Evolutionary conservation across 2,113 vertebrate genomes (phyloP).

Genomic region (Carassius auratus): DNA sequence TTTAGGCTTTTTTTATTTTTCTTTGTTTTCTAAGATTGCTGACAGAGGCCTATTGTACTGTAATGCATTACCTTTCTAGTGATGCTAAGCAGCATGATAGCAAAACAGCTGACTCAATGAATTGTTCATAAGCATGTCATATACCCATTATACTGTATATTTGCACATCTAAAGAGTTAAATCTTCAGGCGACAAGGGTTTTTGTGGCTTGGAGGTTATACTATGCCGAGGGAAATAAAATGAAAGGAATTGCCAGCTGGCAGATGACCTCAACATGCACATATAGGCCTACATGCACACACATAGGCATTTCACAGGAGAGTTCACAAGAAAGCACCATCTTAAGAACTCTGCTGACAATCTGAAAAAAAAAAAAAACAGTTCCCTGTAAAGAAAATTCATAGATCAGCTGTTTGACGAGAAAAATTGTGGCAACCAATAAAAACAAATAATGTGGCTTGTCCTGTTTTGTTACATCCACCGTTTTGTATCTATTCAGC

Average conservation of each 20-base stretch:
- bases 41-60: constrained; percentile 22
- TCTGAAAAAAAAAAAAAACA: too few species aligned
- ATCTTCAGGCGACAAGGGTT: constrained; percentile 48
- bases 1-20: not conserved
- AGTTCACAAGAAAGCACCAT: not conserved
- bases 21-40: constrained; percentile 2
- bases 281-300: not conserved
- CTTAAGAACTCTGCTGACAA: not conserved
- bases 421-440: constrained; percentile 10
- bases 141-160: constrained; percentile 33
- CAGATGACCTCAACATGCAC: constrained; percentile 22
- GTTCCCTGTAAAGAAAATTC: not conserved
- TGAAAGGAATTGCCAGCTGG: constrained; percentile 32
- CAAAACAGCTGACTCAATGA: constrained; percentile 71
- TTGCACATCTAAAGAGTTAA: constrained; percentile 54
- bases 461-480: not conserved
- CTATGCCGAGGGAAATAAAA: constrained; percentile 15
- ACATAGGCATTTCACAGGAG: not conserved
- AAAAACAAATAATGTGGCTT: not conserved
- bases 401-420: not conserved
- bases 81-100: constrained; percentile 63
- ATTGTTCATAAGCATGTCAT: constrained; percentile 45
- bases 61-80: constrained; percentile 30
- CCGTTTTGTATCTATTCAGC: constrained; percentile 2
- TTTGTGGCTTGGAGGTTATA: not conserved